Base-by-base conservation (phyloP, 2,113 vertebrate genomes). In the Dascyllus trimaculatus region DNA sequence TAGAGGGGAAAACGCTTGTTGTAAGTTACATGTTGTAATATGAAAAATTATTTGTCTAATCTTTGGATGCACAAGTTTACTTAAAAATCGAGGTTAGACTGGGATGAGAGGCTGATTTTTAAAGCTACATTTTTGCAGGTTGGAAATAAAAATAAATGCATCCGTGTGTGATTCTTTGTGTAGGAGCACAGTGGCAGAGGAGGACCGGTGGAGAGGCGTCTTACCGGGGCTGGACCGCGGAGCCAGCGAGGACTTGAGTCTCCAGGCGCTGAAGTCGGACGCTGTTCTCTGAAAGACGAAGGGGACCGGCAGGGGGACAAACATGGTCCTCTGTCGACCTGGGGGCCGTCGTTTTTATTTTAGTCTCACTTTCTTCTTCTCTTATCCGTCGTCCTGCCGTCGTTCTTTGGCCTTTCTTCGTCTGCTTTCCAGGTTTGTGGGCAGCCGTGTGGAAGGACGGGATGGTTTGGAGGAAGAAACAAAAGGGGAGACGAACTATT, bases 231-330 rank as follows among this genome's bases (percentile, higher is more conserved):
- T 95, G 90, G 95, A 94, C 88, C 94, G 94, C 84, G 93, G 93
- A 89, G 93, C 87, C 93, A 95, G 94, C 92, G 95, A 95, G 86
- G 95, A 95, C 93, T 95, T 95, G 91, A 95, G 94, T 91, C 93
- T 94, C 95, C 95, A 95, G 93, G 95, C 94, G 93, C 92, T 94
- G 93, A 95, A 92, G 90, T 96, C 95, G 87, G 95, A 94, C 89
- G 94, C 93, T 90, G 94, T 93, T 95, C 95, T 95, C 94, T 96
- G 95, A 94, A 95, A 95, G 89, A 95, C 94, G 93, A 95, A 95
- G 94, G 94, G 95, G 89, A 93, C 91, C 88, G 94, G 92, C 93
- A 95, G 91, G 88, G 92, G 90, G 88, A 93, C 89, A 86, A 93
- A 95, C 94, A 95, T 92, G 87, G 91, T 93, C 93, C 94, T 93